Base-by-base conservation (phyloP, 2,113 vertebrate genomes). In the Herpailurus yagouaroundi region DNA sequence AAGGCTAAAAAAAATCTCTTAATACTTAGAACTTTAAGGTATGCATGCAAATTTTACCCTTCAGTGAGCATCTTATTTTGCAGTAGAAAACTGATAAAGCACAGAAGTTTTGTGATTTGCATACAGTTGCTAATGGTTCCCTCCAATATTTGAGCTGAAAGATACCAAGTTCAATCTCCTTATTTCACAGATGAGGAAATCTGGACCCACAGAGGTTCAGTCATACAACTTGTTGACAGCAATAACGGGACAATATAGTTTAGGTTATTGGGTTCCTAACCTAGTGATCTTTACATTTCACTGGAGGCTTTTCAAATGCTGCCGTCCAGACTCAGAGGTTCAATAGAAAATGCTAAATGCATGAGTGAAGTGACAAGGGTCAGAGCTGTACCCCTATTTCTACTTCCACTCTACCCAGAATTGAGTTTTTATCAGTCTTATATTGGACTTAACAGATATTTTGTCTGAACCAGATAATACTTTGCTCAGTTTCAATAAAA, bases 401-500 rank as follows among this genome's bases (percentile, higher is more conserved):
- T 82, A 45, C 79, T 97, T 89, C 21, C 1, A 64, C 16, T 50
- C 16, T 64, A 94, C 27, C 50, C 33, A 92, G 45, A 89, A 90
- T 23, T 73, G 55, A 86, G 21, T 93, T 97, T 93, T 97, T 63
- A 76, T 94, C n/a, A 85, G 16, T 89, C 33, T 23, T 94, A 23
- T 76, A 45, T 19, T 87, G 19, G 48, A 74, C 4, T 89, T 71
- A 93, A 12, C 5, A 48, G 69, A 83, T 74, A 80, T 38, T 88
- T 89, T 80, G 23, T 82, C 87, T 94, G 60, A 80, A 52, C 31
- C 18, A 90, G 16, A 48, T 89, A 90, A 74, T 57, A 68, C n/a
- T 96, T 94, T 96, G 68, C 85, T 79, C 81, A 33, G 33, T 90
- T 95, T 95, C 36, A 95, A 55, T 85, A 73, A 92, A 90, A 91